Evolutionary conservation across 2,797 vertebrate species (phyloP).

Genomic region (Toxotes lorentzi): DNA sequence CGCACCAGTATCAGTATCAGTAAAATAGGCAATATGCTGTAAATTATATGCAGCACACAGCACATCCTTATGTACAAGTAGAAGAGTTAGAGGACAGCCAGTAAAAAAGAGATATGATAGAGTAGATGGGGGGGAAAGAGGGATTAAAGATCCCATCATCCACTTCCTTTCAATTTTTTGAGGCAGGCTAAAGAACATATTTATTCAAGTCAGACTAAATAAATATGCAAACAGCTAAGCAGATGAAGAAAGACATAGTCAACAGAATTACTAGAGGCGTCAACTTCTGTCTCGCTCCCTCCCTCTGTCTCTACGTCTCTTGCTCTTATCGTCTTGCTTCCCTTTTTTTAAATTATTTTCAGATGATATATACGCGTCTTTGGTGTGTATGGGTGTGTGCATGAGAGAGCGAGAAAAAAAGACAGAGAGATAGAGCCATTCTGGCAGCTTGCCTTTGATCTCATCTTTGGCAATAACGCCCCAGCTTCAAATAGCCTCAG

Average conservation of each 20-base stretch:
- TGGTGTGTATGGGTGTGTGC: constrained; percentile 7
- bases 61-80: constrained; percentile 36
- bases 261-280: constrained; percentile 66
- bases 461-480: constrained; percentile 71
- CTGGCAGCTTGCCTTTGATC: constrained; percentile 74
- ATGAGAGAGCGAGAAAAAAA: not conserved
- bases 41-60: constrained; percentile 1
- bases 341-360: constrained; percentile 36
- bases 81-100: constrained; percentile 18
- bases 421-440: constrained; percentile 50
- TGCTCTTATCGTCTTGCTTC: not conserved
- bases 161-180: constrained; percentile 48
- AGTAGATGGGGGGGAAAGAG: constrained; percentile 7
- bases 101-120: constrained; percentile 31
- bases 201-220: constrained; percentile 59
- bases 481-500: constrained; percentile 78
- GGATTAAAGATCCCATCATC: constrained; percentile 50
- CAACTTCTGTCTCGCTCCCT: constrained; percentile 34
- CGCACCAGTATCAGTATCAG: not conserved
- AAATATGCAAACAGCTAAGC: constrained; percentile 61
- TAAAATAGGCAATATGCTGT: not conserved
- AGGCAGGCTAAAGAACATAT: constrained; percentile 53
- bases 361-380: constrained; percentile 13
- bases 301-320: constrained; percentile 27
- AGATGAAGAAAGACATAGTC: constrained; percentile 65